Evolutionary conservation across 2,113 vertebrate genomes (phyloP), one percentile per base, ranked within the genome.

Genomic region (Anoplopoma fimbria): DNA sequence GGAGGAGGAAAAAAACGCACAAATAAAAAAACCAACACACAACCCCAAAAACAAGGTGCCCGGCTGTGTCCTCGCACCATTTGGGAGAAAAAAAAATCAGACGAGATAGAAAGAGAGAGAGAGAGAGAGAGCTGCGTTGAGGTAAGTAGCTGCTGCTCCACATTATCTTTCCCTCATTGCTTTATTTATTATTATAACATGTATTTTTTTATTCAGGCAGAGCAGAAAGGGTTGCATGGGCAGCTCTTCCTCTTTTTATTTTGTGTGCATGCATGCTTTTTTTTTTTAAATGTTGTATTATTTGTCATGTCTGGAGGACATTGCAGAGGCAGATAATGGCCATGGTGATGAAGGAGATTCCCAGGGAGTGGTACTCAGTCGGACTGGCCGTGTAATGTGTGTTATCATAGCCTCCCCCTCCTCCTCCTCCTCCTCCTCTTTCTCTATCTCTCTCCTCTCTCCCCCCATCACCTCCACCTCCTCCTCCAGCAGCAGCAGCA

Each of bases 291-390:
- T n/a, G n/a, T n/a, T n/a, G n/a, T n/a, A n/a, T n/a, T n/a, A n/a
- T n/a, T 68, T 53, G 34, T 84, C 73, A 58, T 68, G 80, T 80
- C 77, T 83, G 73, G 83, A 78, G 81, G 87, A 85, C 81, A 76
- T 81, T 87, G 84, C 83, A 65, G 62, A 49, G 83, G 78, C 75
- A 87, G 91, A 88, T 90, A 87, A 86, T 89, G 87, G 86, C 84
- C 74, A 69, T 83, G 85, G 60, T 89, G 88, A 87, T 93, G 92
- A 85, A 92, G 90, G 81, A 89, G 88, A 88, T 87, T 83, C 88
- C 84, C 90, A 86, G 91, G 92, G 92, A 92, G 92, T 88, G 91
- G 90, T 94, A 72, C 82, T 90, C 85, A 29, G 79, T 74, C 42
- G 47, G 76, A 85, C 83, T 91, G 87, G 81, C 80, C 72, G 33